Evolutionary conservation across 30 jellyfish, hydroid and myxozoan species (phyloP), one percentile per base, ranked within the genome.

Genomic region (Hydra vulgaris): DNA sequence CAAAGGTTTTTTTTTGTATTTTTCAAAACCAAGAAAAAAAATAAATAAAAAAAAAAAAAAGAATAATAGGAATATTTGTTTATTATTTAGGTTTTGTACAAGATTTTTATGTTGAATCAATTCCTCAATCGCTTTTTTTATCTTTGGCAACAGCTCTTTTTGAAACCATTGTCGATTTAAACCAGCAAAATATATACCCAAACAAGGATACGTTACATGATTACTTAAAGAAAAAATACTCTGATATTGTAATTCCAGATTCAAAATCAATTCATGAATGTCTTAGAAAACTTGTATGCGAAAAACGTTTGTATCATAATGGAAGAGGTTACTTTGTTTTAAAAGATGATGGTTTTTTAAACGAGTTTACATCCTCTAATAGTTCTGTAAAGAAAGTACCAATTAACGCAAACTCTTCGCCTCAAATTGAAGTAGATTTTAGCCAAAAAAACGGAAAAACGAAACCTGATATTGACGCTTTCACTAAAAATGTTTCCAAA

Each of bases 281-380:
- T 80, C 66, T 89, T 0, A 88, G 95, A 7, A 81, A 68, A 69
- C 89, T 90, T 53, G 78, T 90, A 22, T 81, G 87, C 70, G 83
- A 86, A 23, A 66, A 94, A 66, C 79, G 86, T 27, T 81, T 86
- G 21, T 85, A 84, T 68, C 95, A 85, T 21, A 89, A 90, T 77
- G 97, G 95, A 66, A 84, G 90, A 3, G 97, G 97, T 1, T 90
- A 90, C 70, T 53, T 87, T 25, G 96, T 94, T 1, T 72, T 85
- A 15, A 55, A 74, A 52, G 95, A 90, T 71, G 84, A 82, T 26
- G 78, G 83, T 53, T 94, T 85, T 21, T 27, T 85, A 22, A 84
- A 80, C 56, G 83, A 89, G 25, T 7, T 54, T 52, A 71, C 66
- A 17, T 66, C 23, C 8, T 61, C 82, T 18, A 69, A 79, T 17